Base-by-base conservation (phyloP, 1,140 invertebrate species). In the Bombus superbus region DNA sequence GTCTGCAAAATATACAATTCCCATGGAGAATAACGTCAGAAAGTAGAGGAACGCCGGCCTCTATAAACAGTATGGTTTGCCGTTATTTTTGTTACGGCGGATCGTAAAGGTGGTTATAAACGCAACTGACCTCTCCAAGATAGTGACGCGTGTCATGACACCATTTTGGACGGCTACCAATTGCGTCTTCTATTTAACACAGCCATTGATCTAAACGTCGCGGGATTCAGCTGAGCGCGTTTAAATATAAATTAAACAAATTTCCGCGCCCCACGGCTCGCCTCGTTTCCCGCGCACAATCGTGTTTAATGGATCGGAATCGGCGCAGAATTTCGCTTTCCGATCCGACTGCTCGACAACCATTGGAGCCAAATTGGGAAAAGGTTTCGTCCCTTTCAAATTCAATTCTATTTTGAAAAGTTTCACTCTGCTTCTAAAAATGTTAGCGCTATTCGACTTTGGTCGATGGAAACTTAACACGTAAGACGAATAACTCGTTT, bases 221-320 rank as follows among this genome's bases (percentile, higher is more conserved):
- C 35, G 18, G 8, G n/a, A 28, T 76, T 25, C 74, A 76, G 47
- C 74, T 40, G 57, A 38, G 5, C 57, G 44, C 22, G 81, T 83
- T 78, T 78, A 83, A 83, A 83, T 83, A 78, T 83, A 83, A 83
- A 77, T 83, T 83, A 77, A 83, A 83, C 59, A 68, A 83, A 83
- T 75, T 82, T 9, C 44, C 35, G 32, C 59, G 11, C n/a, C 22
- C 73, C 47, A 10, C 79, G 1, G 0, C 3, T 35, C 28, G 15
- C 68, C 59, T 35, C 59, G 81, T 62, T 64, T 38, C 42, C 15
- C 28, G 18, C 64, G 44, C 22, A 38, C 77, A 35, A 47, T 68
- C 42, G 59, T 3, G 42, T 44, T 44, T 47, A 79, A 66, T 42
- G 40, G 40, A 13, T 79, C 35, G 76, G 76, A 79, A 79, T 22